phyloP scores from a whole-genome alignment of 2,888 invertebrate genomes.

The Lithophane socia region DNA sequence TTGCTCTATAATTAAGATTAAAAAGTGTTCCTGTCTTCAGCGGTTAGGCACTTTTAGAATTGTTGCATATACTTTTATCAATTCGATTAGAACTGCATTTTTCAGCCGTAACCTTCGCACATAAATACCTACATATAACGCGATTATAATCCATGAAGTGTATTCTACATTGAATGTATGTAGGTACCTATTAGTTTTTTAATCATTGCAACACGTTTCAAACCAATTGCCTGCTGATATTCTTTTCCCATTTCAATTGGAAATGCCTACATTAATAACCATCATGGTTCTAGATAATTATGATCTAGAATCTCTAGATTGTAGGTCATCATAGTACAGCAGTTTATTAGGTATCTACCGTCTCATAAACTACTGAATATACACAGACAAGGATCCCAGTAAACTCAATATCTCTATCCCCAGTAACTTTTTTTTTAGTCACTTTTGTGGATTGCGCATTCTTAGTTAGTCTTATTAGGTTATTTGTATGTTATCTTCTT shows the following conservation, averaged over 20 bases:
- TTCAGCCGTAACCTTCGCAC: slow-evolving; percentile 4
- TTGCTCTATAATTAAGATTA: neutral
- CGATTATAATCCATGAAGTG: slow-evolving; percentile 26
- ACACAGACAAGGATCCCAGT: no score
- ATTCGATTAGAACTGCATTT: slow-evolving; percentile 7
- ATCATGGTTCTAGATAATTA: neutral
- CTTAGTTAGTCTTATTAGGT: neutral
- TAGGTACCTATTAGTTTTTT: neutral
- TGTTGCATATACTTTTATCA: neutral
- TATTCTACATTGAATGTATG: neutral
- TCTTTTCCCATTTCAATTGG: slow-evolving; percentile 13
- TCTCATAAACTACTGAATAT: neutral
- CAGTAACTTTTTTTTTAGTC: no score
- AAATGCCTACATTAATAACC: neutral
- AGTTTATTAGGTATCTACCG: no score
- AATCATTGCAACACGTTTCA: neutral
- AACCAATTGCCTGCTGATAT: slow-evolving; percentile 12
- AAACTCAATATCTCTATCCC: no score
- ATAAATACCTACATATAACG: neutral
- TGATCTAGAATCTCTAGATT: neutral
- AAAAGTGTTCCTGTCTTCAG: no score
- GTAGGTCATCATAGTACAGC: neutral
- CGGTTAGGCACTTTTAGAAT: neutral
- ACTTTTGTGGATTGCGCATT: neutral
- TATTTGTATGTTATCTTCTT: neutral